phyloP scores from a whole-genome alignment of 92 coral and sea anemone species.

The Hydrozoanthus gracilis region DNA sequence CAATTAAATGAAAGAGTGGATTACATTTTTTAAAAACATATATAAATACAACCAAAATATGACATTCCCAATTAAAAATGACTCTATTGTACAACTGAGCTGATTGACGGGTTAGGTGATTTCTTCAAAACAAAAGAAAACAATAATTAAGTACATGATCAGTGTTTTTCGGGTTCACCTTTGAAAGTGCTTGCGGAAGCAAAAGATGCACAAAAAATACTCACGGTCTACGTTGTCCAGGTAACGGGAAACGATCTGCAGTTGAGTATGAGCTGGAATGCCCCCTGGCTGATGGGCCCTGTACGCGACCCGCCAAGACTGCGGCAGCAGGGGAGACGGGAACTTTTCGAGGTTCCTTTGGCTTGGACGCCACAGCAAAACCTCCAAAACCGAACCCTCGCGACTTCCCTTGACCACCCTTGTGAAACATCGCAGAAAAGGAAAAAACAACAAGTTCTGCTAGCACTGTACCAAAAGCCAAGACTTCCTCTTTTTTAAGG shows the following conservation, averaged over 20 bases:
- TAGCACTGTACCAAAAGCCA: background rate
- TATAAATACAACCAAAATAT: no score
- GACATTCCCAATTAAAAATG: no score
- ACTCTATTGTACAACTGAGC: no score
- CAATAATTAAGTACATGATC: background rate
- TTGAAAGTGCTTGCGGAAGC: background rate
- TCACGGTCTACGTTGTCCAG: constrained; percentile 52
- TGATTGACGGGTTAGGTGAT: no score
- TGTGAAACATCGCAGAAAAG: constrained; percentile 72
- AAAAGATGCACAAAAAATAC: background rate
- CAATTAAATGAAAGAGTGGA: no score
- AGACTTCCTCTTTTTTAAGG: background rate
- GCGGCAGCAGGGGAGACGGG: constrained; percentile 37
- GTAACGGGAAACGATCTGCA: constrained; percentile 30
- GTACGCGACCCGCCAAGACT: constrained; percentile 24
- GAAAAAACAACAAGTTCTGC: background rate
- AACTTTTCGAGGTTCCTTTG: constrained; percentile 9
- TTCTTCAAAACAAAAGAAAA: background rate
- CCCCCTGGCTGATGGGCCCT: background rate
- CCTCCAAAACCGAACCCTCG: constrained; percentile 99
- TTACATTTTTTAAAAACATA: no score
- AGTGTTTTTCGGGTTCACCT: no score
- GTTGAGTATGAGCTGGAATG: background rate
- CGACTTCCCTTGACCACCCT: constrained; percentile 90
- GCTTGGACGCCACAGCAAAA: constrained; percentile 85